Base-by-base conservation (phyloP, 1,140 invertebrate genomes). In the Acarapis woodi region DNA sequence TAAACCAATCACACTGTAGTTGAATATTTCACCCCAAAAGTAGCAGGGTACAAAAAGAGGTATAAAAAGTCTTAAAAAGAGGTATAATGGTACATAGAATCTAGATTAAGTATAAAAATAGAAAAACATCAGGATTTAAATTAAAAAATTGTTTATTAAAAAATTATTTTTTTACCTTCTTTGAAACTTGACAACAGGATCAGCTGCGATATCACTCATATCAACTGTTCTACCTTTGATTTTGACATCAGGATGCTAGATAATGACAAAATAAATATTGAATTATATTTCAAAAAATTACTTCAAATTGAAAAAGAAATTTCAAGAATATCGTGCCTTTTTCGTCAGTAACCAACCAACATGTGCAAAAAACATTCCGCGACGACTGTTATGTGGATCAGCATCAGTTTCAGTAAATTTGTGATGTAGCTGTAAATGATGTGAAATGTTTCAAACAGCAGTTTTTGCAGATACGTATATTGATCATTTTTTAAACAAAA, bases 351-450 rank as follows among this genome's bases (percentile, higher is more conserved):
- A 57, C 85, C 87, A 94, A 8, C 85, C 85, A 34, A 90, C 64
- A 50, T 93, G 87, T 0, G 83, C 65, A 55, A 93, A 93, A 62
- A 94, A 93, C 57, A 93, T 87, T 3, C 83, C 85, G 12, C 83
- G 62, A 6, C 64, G 79, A 2, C 79, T 76, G 54, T 90, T 90
- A 49, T 93, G 82, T 0, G 85, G 85, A 58, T 93, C 85, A 3
- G 82, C 85, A 55, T 90, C 67, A 0, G 85, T 93, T 55, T 93
- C 85, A 5, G 73, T 76, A 58, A 71, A 93, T 53, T 93, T 93
- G 59, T 93, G 85, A 53, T 94, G 85, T 18, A n/a, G n/a, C n/a
- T n/a, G n/a, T n/a, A n/a, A n/a, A n/a, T n/a, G n/a, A n/a, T n/a
- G n/a, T n/a, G n/a, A n/a, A n/a, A n/a, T n/a, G n/a, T n/a, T n/a